Conservation (phyloP, 2,113 vertebrate species). For the Raphicerus campestris region DNA sequence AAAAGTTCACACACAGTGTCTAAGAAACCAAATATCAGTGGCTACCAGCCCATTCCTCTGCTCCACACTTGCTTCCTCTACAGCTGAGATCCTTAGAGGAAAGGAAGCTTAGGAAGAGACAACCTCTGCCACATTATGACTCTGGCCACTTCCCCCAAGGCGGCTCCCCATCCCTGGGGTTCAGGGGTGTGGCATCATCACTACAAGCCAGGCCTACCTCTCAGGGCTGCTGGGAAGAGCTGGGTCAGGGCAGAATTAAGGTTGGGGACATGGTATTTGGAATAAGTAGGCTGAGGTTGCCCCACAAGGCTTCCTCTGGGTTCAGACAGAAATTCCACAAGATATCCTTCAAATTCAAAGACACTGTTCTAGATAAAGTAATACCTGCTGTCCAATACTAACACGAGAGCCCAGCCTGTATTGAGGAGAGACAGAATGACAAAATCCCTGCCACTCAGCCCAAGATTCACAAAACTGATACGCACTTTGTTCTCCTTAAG, state of each 20-base stretch:
- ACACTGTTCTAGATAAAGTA: neutral
- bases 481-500: slow-evolving; percentile 97
- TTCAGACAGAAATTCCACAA: neutral
- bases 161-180: neutral
- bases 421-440: neutral
- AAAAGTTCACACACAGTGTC: neutral
- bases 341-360: neutral
- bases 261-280: neutral
- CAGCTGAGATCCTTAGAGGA: neutral
- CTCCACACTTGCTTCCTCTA: neutral
- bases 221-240: neutral
- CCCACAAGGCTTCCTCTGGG: neutral
- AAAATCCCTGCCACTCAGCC: neutral
- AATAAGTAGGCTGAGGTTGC: neutral
- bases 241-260: neutral
- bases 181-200: neutral
- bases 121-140: neutral
- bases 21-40: neutral
- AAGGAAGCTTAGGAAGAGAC: neutral
- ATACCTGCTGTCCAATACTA: neutral
- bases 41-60: neutral
- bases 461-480: neutral
- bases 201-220: neutral
- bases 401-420: neutral
- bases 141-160: neutral